Conservation (phyloP, 2,888 invertebrate species). For the Hypomecis atomaria region DNA sequence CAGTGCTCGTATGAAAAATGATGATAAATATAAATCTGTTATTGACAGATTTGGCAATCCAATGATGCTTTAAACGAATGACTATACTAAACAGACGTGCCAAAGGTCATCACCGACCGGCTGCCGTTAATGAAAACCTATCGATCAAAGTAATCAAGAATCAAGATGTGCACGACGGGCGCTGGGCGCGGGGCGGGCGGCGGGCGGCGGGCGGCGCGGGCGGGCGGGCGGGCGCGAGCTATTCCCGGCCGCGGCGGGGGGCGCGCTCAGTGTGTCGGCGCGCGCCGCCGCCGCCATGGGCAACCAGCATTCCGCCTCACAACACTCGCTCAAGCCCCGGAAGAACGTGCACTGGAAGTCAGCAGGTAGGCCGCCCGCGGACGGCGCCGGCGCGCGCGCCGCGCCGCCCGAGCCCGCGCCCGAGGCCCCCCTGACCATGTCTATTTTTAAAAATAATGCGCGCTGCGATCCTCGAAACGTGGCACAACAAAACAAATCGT, state of each 20-base stretch:
- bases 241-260: constrained; percentile 52
- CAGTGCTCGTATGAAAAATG: background rate
- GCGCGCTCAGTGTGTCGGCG: constrained; percentile 77
- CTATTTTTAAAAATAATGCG: constrained; percentile 79
- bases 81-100: constrained; percentile 32
- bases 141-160: constrained; percentile 73
- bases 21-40: constrained; percentile 1
- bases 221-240: constrained; percentile 55
- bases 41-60: constrained; percentile 20
- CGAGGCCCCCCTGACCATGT: constrained; percentile 55
- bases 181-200: constrained; percentile 58
- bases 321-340: constrained; percentile 83
- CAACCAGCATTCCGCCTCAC: constrained; percentile 80
- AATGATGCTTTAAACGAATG: constrained; percentile 8
- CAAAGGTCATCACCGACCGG: constrained; percentile 41
- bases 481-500: constrained; percentile 84
- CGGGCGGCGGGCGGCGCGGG: constrained; percentile 58
- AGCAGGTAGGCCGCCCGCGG: constrained; percentile 86
- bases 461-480: constrained; percentile 77
- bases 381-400: constrained; percentile 5
- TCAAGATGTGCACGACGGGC: constrained; percentile 48
- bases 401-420: background rate
- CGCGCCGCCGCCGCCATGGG: constrained; percentile 83
- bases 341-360: constrained; percentile 94
- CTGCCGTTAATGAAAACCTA: constrained; percentile 52